A percentile compares a stretch with the other conserved stretches of the same genome.
These are phyloP conservation scores for Sebastes alutus DNA, from an alignment of 2,797 vertebrate species.

Conservation along the genomic window DNA sequence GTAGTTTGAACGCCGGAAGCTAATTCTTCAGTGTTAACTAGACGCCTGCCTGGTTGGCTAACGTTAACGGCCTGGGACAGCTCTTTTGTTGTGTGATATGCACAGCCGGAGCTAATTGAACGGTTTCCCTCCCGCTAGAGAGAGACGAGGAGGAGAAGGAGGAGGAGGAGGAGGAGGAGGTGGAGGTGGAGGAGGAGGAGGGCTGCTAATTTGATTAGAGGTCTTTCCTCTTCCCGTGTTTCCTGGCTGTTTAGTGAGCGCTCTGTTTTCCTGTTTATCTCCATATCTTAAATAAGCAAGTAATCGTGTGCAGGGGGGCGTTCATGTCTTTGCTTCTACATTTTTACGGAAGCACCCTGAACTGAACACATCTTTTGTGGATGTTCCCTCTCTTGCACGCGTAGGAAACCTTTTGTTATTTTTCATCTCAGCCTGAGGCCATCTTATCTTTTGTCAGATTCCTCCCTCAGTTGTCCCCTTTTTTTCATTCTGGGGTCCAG, in stretches of 20 bases:
- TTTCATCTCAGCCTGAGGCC: conserved; percentile 8
- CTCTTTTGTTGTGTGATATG: conserved; percentile 58
- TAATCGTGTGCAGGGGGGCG: background rate
- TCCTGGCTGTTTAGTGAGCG: background rate
- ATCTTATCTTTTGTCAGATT: background rate
- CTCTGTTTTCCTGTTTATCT: background rate
- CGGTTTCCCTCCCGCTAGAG: conserved; percentile 16
- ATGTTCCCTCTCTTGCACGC: background rate
- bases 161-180: background rate
- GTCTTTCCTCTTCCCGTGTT: conserved; percentile 14
- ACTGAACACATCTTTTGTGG: background rate
- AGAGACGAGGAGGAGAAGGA: background rate
- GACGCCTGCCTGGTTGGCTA: conserved; percentile 16
- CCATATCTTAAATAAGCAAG: background rate
- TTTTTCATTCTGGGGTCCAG: background rate
- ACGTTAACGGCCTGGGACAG: conserved; percentile 57
- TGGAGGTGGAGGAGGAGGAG: too few relatives aligned
- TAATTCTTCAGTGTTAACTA: conserved; percentile 28
- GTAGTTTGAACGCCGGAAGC: conserved; percentile 15
- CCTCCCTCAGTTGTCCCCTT: background rate
- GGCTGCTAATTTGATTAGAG: conserved; percentile 40
- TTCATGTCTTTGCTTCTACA: background rate
- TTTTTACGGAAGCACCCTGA: background rate
- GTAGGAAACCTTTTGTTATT: conserved; percentile 27
- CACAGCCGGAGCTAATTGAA: conserved; percentile 53